A percentile compares a stretch with the other conserved stretches of the same genome.
Conservation (phyloP, 1,140 invertebrate genomes). For the Zaprionus tsacasi region DNA sequence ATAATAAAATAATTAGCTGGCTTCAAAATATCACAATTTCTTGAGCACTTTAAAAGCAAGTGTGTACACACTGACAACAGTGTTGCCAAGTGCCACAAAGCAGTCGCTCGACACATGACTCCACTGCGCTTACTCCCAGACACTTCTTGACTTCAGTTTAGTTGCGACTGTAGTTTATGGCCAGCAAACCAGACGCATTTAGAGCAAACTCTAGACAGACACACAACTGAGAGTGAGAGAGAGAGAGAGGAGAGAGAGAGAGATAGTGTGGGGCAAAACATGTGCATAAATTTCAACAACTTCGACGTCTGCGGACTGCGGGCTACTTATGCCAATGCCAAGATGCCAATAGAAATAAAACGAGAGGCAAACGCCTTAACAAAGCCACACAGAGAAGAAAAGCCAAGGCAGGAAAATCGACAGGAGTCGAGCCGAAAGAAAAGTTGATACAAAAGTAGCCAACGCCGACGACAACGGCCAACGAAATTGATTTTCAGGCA, state of each 20-base stretch:
- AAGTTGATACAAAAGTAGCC: constrained; percentile 58
- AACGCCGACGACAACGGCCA: constrained; percentile 28
- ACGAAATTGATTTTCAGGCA: constrained; percentile 71
- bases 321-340: constrained; percentile 58
- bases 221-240: background rate
- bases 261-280: constrained; percentile 35
- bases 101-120: background rate
- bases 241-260: background rate
- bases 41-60: background rate
- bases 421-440: constrained; percentile 25
- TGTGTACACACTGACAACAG: background rate
- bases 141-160: constrained; percentile 48
- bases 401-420: constrained; percentile 17
- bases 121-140: constrained; percentile 30
- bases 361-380: constrained; percentile 45
- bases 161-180: constrained; percentile 52
- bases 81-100: background rate
- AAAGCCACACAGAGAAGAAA: constrained; percentile 59
- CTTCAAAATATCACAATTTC: too few species aligned
- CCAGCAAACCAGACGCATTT: constrained; percentile 47
- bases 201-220: constrained; percentile 2
- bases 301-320: constrained; percentile 46
- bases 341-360: constrained; percentile 33
- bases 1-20: too few species aligned
- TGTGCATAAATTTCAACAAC: constrained; percentile 62